phyloP scores from a whole-genome alignment of 2,113 vertebrate genomes.

The Podocnemis expansa region DNA sequence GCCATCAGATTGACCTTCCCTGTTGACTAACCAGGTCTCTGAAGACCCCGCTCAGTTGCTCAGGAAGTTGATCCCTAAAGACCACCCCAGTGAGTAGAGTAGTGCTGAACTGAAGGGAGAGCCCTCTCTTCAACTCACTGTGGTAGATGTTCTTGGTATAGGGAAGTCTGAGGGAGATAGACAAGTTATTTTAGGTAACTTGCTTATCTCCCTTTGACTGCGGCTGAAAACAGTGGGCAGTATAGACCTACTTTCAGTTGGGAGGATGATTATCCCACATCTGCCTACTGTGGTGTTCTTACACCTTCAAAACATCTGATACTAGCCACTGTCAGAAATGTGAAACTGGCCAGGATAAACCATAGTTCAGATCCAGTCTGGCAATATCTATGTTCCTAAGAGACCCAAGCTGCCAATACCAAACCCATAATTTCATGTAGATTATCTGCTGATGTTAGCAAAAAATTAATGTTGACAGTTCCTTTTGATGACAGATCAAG shows the following conservation, averaged over 20 bases:
- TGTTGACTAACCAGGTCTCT: no score
- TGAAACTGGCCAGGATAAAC: neutral
- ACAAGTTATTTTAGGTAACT: no score
- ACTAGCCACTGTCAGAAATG: accelerated
- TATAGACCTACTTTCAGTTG: accelerated
- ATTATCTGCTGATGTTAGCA: neutral
- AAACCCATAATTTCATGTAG: neutral
- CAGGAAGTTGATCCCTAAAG: no score
- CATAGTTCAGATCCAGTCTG: accelerated
- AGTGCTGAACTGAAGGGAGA: no score
- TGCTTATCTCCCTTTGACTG: no score
- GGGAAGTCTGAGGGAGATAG: no score
- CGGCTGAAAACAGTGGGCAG: no score
- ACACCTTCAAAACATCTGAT: accelerated
- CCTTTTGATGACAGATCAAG: slow-evolving; percentile 5
- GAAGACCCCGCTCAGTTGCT: no score
- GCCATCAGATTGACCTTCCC: no score
- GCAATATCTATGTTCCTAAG: accelerated
- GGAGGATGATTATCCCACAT: neutral
- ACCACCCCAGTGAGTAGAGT: no score
- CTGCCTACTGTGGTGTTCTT: neutral
- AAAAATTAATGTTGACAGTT: neutral
- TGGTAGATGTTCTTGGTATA: no score
- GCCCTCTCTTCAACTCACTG: no score
- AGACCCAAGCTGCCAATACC: neutral